These are phyloP conservation scores for Champsocephalus gunnari DNA, from an alignment of 2,797 vertebrate genomes.

Conservation along the genomic window DNA sequence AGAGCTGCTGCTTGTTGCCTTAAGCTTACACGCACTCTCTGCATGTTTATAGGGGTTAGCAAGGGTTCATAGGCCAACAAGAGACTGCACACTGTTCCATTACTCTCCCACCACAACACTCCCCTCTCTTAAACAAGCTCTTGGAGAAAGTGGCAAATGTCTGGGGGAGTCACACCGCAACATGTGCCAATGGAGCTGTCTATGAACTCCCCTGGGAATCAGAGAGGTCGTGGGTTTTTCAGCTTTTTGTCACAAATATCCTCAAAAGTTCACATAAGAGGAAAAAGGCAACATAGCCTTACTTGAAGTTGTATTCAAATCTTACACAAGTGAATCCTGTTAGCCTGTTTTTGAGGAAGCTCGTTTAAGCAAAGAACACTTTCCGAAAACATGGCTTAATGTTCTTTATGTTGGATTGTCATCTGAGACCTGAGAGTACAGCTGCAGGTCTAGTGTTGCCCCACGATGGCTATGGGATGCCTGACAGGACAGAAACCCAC, in stretches of 20 bases:
- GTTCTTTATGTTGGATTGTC: conserved; percentile 58
- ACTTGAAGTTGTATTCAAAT: background rate
- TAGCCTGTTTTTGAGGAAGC: conserved; percentile 25
- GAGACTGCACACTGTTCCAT: conserved; percentile 64
- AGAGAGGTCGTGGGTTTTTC: background rate
- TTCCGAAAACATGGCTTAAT: conserved; percentile 46
- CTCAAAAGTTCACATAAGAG: background rate
- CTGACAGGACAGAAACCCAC: conserved; percentile 74
- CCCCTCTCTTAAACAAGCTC: conserved; percentile 58
- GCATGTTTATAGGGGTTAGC: conserved; percentile 70
- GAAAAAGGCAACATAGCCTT: background rate
- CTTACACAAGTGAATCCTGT: background rate
- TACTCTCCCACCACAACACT: conserved; percentile 53
- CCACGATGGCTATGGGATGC: conserved; percentile 49
- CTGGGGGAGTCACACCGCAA: conserved; percentile 40
- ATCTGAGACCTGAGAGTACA: conserved; percentile 62
- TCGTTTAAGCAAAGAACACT: conserved; percentile 5
- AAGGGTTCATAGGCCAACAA: conserved; percentile 72
- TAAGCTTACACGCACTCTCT: conserved; percentile 35
- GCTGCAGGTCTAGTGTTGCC: conserved; percentile 73
- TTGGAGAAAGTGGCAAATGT: conserved; percentile 63
- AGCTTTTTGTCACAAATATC: background rate
- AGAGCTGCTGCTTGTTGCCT: conserved; percentile 35
- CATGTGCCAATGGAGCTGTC: conserved; percentile 55
- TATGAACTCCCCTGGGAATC: conserved; percentile 10